Conservation (phyloP, 2,113 vertebrate genomes). For the Cephalopterus ornatus region DNA sequence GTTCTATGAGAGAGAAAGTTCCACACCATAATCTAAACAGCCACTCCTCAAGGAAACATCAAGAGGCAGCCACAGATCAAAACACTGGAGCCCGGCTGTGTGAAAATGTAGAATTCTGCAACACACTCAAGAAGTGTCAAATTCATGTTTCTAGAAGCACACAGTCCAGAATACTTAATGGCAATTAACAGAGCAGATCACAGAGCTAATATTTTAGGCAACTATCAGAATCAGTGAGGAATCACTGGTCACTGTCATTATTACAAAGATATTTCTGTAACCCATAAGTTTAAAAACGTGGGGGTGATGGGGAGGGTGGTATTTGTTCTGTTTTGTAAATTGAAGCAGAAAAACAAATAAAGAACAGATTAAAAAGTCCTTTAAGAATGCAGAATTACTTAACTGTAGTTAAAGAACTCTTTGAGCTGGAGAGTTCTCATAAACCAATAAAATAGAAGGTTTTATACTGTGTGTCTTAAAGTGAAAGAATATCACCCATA, state of each 20-base stretch:
- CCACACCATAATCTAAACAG: neutral
- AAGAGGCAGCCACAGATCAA: neutral
- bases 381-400: neutral
- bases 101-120: neutral
- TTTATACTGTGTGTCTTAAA: neutral
- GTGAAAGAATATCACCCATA: neutral
- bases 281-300: neutral
- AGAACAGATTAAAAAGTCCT: neutral
- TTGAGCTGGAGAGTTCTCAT: neutral
- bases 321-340: neutral
- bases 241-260: neutral
- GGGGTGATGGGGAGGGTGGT: no score
- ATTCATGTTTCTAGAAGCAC: neutral
- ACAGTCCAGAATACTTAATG: neutral
- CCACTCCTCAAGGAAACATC: neutral
- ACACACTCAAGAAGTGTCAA: neutral
- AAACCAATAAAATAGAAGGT: neutral
- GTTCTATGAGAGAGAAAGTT: neutral
- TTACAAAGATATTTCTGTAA: neutral
- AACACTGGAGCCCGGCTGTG: neutral
- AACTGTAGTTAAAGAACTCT: neutral
- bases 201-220: neutral
- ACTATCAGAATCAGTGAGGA: neutral
- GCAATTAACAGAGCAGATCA: neutral
- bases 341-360: neutral